A percentile compares a stretch with the other conserved stretches of the same genome.
Evolutionary conservation across 2,797 vertebrate genomes (phyloP).

Genomic region (Gadopsis bispinosus): DNA sequence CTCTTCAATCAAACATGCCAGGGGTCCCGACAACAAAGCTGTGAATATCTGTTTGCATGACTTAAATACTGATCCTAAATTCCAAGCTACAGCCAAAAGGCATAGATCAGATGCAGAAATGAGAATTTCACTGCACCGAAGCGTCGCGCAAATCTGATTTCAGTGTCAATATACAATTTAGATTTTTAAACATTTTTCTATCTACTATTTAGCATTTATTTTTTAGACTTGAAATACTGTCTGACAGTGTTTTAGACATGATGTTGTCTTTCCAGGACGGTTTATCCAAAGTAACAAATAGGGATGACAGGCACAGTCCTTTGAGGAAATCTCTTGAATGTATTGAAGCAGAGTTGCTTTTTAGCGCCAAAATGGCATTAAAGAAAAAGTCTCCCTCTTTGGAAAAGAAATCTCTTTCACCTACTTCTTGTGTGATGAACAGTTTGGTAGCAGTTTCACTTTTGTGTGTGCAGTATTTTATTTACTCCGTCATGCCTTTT

Average conservation of each 20-base stretch:
- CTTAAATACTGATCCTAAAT: neutral
- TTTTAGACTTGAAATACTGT: too few species aligned
- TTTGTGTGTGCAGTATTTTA: conserved; percentile 20
- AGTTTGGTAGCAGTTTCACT: conserved; percentile 28
- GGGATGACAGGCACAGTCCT: neutral
- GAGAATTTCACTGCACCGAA: neutral
- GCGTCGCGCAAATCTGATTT: neutral
- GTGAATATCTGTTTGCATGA: neutral
- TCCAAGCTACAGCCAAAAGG: neutral
- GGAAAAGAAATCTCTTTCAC: neutral
- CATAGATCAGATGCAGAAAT: neutral
- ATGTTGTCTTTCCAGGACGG: neutral
- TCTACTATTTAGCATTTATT: neutral
- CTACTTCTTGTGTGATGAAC: neutral
- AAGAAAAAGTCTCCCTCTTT: neutral
- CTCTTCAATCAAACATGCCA: neutral
- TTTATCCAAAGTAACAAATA: neutral
- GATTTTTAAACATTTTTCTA: neutral
- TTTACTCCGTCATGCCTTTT: neutral
- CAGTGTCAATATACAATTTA: neutral
- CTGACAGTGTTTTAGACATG: neutral
- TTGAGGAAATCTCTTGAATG: neutral
- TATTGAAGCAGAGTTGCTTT: neutral
- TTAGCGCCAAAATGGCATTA: neutral
- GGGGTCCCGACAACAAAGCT: neutral